Evolutionary conservation across 2,888 invertebrate genomes (phyloP), one percentile per base, ranked within the genome.

Genomic region (Ypsolopha scabrella): DNA sequence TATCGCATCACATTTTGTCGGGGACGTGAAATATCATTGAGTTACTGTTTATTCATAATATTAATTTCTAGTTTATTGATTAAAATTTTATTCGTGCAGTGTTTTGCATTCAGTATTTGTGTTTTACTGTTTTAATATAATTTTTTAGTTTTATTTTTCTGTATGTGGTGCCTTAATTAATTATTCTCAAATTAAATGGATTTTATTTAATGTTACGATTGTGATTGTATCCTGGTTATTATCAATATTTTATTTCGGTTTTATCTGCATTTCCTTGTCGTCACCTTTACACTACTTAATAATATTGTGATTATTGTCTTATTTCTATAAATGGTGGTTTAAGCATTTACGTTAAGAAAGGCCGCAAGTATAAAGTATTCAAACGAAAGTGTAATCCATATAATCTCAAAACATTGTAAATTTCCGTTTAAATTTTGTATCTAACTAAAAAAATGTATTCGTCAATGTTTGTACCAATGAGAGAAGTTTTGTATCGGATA

Each of bases 131-230:
- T 71, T 65, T 61, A 62, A 65, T 67, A 51, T 65, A 54, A 60
- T 60, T 62, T 68, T 34, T 7, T 68, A 71, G 64, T 72, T 70
- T 68, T 67, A 70, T 41, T 70, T 24, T 69, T 68, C 66, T 77
- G 72, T 76, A 76, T 75, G 75, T 82, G 83, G 83, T 83, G 83
- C 86, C 79, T 79, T 78, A 74, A 72, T 81, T 77, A 24, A 43
- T 50, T 51, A 55, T 46, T 52, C 37, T 49, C 45, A 51, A 74
- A 65, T 70, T 67, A 61, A 65, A 68, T 71, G 63, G 58, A 64
- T 67, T 69, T 64, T 63, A 61, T 65, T 61, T 66, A 65, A 65
- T 64, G 62, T 62, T 67, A 57, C 53, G 44, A 38, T 45, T 49
- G 41, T 62, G 54, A 56, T 60, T 61, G 55, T 59, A 61, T 66